Evolutionary conservation across 2,888 invertebrate species (phyloP), one percentile per base, ranked within the genome.

Genomic region (Lysandra bellargus): DNA sequence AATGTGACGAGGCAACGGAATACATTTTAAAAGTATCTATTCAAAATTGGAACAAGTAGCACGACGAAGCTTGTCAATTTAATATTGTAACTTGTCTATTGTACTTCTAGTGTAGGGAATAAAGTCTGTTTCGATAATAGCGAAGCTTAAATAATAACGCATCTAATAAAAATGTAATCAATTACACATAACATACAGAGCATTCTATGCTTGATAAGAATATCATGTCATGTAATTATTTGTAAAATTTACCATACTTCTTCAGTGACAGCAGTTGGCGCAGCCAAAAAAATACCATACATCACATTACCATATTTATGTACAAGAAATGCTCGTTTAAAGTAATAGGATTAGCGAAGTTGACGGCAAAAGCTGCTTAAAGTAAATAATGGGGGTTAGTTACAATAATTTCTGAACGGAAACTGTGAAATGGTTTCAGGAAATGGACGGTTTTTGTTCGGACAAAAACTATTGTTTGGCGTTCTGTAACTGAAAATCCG

Each of bases 401-500:
- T 88, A 88, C 85, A 86, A 87, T 85, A 90, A 88, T 85, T 87
- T 87, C 87, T 84, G 86, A 85, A 85, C 88, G 90, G 90, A 92
- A 90, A 87, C 85, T 85, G 83, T 85, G 85, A 85, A 88, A 87
- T 86, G 89, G 85, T 86, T 82, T 85, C 85, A 85, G 91, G 91
- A 92, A 93, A 92, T 90, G 87, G 87, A 85, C 84, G 85, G 87
- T 86, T 86, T 89, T 90, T 88, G 89, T 85, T 81, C 86, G 86
- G 83, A 84, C 82, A 82, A 82, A 80, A 81, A 81, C 83, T 83
- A 79, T 84, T 87, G 88, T 89, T 90, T 89, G 90, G 88, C 87
- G 88, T 86, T 85, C 81, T 83, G 84, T 83, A 85, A 85, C 80
- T 72, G 78, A 79, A 78, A 81, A 80, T 78, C 44, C 37, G 40